These are phyloP conservation scores for Lutraria rhynchaena DNA, from an alignment of 1,140 invertebrate genomes.

Conservation along the genomic window DNA sequence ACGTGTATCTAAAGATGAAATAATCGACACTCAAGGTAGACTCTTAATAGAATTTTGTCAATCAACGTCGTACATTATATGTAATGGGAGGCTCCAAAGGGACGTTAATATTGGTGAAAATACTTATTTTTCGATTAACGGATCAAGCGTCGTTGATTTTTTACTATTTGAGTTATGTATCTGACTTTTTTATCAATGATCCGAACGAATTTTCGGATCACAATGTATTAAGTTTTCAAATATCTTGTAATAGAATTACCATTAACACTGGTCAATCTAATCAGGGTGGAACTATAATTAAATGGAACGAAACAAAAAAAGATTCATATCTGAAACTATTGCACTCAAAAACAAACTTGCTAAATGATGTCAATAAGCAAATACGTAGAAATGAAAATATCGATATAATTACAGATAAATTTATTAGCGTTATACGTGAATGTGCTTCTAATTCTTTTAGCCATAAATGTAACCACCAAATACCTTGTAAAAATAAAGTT, in stretches of 20 bases:
- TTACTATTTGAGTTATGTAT: slow-evolving; percentile 3
- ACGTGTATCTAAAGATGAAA: not conserved
- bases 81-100: not conserved
- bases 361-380: no score
- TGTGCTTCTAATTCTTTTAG: no score
- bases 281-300: no score
- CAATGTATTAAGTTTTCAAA: slow-evolving; percentile 13
- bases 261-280: no score
- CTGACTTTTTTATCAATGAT: slow-evolving; percentile 4
- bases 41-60: slow-evolving; percentile 25
- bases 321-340: no score
- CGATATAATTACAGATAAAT: no score
- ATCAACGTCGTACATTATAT: not conserved
- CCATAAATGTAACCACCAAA: no score
- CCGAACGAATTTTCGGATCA: slow-evolving; percentile 7
- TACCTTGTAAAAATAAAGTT: no score
- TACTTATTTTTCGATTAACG: no score
- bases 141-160: slow-evolving; percentile 14
- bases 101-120: not conserved
- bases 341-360: not conserved
- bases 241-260: not conserved
- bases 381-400: no score
- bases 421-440: no score
- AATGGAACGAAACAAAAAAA: slow-evolving; percentile 6
- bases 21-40: not conserved